Evolutionary conservation across 2,888 invertebrate genomes (phyloP).

Genomic region (Drosophila percnosoma): DNA sequence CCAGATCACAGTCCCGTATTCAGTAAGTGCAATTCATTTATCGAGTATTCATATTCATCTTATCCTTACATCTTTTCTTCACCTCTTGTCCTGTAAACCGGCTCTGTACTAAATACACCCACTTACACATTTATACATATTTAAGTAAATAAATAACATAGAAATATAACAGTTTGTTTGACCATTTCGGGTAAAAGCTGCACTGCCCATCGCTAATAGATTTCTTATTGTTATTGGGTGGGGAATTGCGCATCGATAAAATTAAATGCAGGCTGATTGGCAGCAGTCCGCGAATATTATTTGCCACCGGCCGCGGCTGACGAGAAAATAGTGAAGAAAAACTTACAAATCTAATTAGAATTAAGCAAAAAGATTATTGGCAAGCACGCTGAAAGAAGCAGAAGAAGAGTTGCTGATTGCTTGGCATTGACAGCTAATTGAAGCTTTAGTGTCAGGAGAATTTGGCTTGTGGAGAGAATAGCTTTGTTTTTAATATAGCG

Average conservation of each 20-base stretch:
- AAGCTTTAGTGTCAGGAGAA: neutral
- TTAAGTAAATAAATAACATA: neutral
- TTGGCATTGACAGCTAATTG: neutral
- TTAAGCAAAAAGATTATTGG: neutral
- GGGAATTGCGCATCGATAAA: neutral
- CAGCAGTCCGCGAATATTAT: neutral
- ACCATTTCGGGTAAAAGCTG: neutral
- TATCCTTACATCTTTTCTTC: neutral
- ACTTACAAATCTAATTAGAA: neutral
- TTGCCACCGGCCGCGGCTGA: neutral
- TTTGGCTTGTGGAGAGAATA: neutral
- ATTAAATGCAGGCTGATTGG: neutral
- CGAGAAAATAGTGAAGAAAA: neutral
- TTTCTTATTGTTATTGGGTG: neutral
- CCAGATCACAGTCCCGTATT: slow-evolving; percentile 95
- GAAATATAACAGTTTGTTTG: neutral
- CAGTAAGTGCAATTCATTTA: slow-evolving; percentile 87
- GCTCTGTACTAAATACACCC: neutral
- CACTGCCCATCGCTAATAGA: neutral
- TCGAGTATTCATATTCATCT: neutral
- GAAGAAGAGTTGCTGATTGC: neutral
- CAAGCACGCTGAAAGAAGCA: neutral
- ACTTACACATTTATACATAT: neutral
- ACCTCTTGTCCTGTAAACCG: neutral
- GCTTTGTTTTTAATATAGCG: neutral